Conservation (phyloP, 2,888 invertebrate species). For the Sinodicranocentrus sp. region DNA sequence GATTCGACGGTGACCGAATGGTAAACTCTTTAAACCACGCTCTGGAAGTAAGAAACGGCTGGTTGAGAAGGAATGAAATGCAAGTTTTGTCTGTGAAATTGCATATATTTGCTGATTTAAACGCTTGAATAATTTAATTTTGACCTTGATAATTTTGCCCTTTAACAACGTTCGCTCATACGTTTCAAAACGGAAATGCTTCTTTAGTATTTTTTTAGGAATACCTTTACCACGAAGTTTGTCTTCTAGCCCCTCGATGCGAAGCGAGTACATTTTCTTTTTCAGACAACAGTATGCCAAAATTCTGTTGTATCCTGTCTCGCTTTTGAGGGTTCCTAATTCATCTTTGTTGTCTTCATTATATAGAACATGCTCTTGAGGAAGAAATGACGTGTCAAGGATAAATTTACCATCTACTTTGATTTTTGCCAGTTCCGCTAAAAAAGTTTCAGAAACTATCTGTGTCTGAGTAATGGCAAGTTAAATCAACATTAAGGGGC, state of each 20-base stretch:
- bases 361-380: background rate
- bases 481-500: background rate
- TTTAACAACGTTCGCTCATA: background rate
- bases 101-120: background rate
- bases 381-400: background rate
- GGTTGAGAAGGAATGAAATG: background rate
- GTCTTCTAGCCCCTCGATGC: background rate
- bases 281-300: background rate
- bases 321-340: slow-evolving; percentile 5
- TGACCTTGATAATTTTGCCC: background rate
- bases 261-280: background rate
- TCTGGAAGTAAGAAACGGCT: background rate
- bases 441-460: background rate
- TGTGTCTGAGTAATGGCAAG: background rate
- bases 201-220: background rate
- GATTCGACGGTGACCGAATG: background rate
- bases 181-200: background rate
- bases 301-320: slow-evolving; percentile 17
- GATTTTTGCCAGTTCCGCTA: background rate
- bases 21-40: background rate
- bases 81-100: slow-evolving; percentile 3
- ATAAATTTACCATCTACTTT: slow-evolving; percentile 1
- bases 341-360: background rate
- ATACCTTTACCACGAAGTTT: slow-evolving; percentile 11
- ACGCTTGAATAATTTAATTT: background rate